Conservation (phyloP, 2,888 invertebrate species). For the Heliconius aoede region DNA sequence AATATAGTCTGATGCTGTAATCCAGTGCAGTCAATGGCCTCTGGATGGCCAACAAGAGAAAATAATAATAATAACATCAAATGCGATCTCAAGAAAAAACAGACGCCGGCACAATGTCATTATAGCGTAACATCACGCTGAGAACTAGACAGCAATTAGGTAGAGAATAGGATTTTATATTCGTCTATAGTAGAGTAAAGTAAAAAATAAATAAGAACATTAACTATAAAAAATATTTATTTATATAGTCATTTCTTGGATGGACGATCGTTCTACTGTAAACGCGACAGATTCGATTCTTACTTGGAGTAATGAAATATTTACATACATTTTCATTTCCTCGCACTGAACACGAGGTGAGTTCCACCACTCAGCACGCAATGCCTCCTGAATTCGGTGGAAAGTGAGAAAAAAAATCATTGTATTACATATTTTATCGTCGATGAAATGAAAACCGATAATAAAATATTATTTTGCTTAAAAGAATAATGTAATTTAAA, state of each 20-base stretch:
- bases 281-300: no score
- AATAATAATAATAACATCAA: slow-evolving; percentile 82
- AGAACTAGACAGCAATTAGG: slow-evolving; percentile 59
- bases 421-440: no score
- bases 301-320: no score
- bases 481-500: background rate
- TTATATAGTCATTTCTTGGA: no score
- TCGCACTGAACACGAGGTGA: no score
- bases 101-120: slow-evolving; percentile 78
- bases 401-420: no score
- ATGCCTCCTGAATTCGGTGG: no score
- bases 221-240: background rate
- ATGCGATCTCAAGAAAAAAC: slow-evolving; percentile 76
- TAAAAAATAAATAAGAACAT: background rate
- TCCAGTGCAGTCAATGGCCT: slow-evolving; percentile 64
- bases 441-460: background rate
- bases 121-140: slow-evolving; percentile 70
- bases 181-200: background rate
- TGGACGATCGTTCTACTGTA: no score
- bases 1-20: slow-evolving; percentile 41
- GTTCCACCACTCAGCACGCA: no score
- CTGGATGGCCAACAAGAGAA: slow-evolving; percentile 67
- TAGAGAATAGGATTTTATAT: slow-evolving; percentile 41
- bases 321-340: no score
- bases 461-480: background rate